Conservation (phyloP, 2,888 invertebrate genomes). For the Diaphora mendica region DNA sequence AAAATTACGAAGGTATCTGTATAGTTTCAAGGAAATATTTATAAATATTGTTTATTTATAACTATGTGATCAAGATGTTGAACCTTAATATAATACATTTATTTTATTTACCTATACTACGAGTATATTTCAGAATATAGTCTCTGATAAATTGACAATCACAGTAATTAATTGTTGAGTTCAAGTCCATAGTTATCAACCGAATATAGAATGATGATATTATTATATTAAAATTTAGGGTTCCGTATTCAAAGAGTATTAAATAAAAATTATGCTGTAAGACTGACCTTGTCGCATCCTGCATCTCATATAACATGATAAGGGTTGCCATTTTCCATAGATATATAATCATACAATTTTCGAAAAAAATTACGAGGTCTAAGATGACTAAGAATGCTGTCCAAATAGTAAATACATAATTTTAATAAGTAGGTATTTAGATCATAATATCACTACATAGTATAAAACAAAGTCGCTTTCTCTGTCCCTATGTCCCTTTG, state of each 20-base stretch:
- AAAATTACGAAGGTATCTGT: not conserved
- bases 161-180: not conserved
- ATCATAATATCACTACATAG: no score
- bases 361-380: no score
- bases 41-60: constrained; percentile 7
- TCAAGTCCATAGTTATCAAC: not conserved
- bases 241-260: not conserved
- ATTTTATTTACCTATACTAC: not conserved
- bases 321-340: no score
- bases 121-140: not conserved
- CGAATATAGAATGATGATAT: not conserved
- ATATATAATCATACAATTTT: no score
- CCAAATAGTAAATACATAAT: no score
- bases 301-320: no score
- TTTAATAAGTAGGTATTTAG: no score
- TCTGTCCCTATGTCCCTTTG: no score
- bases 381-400: no score
- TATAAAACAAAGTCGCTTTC: no score
- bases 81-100: not conserved
- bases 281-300: no score
- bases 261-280: not conserved
- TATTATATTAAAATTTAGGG: not conserved
- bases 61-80: not conserved
- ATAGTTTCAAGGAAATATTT: not conserved
- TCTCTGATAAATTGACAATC: not conserved